Percentiles rank a stretch among this genome's conserved stretches.
Conservation (phyloP, 2,888 invertebrate species). For the Hydriomena furcata region DNA sequence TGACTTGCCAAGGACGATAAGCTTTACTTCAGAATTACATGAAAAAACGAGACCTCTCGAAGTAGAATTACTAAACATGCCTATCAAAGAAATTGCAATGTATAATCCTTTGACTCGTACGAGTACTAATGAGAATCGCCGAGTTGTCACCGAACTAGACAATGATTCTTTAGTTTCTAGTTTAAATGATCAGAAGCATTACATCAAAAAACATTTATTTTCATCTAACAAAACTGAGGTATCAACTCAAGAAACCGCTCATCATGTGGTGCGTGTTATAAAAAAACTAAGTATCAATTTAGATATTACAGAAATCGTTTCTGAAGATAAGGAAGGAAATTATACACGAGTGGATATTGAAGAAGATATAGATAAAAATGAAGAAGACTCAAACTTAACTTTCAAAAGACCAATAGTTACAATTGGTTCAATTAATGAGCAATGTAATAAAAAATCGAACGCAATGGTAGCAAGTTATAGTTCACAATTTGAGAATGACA, state of each 20-base stretch:
- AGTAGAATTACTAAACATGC: not conserved
- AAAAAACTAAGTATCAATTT: conserved; percentile 62
- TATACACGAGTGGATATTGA: not conserved
- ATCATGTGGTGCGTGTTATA: conserved; percentile 50
- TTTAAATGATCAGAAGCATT: conserved; percentile 16
- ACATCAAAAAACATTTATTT: conserved; percentile 50
- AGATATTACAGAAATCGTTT: conserved; percentile 58
- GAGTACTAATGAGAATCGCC: not conserved
- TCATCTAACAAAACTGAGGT: conserved; percentile 53
- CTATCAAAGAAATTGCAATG: not conserved
- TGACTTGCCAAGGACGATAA: not conserved
- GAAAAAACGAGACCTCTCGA: not conserved
- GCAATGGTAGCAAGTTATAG: not conserved
- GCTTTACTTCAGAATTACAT: not conserved
- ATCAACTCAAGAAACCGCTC: conserved; percentile 43
- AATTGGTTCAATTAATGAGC: not conserved
- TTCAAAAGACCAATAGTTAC: not conserved
- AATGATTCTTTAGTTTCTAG: not conserved
- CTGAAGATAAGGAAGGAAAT: conserved; percentile 8
- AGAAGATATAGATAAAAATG: not conserved
- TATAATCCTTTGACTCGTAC: not conserved
- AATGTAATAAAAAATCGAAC: not conserved
- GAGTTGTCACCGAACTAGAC: not conserved
- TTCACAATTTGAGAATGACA: not conserved
- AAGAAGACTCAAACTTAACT: not conserved